These are phyloP conservation scores for Heterohyrax brucei DNA, from an alignment of 2,797 vertebrate species.

Conservation along the genomic window DNA sequence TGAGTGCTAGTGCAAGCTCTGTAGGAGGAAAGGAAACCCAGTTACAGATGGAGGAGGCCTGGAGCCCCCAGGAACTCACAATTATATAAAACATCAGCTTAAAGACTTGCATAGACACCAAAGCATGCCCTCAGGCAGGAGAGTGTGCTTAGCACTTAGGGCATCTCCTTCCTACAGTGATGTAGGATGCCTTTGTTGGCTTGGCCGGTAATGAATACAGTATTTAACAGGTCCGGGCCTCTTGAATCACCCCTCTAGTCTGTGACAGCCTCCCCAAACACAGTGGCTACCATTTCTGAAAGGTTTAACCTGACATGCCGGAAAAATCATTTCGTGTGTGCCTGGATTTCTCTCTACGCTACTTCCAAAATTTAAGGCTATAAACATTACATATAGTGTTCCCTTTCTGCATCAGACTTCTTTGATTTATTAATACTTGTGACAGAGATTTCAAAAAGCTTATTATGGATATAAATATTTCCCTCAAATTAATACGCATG, in stretches of 20 bases:
- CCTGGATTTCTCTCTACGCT: constrained; percentile 12
- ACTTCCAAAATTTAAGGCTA: not conserved
- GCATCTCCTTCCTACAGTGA: not conserved
- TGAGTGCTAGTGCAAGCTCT: constrained; percentile 99
- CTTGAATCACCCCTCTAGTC: not conserved
- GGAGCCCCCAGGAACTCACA: constrained; percentile 92
- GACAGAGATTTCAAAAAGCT: constrained; percentile 37
- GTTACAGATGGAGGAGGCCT: constrained; percentile 96
- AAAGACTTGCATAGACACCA: constrained; percentile 83
- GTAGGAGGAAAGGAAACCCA: constrained; percentile 98
- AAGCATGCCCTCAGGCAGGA: constrained; percentile 20
- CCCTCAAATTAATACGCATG: not conserved
- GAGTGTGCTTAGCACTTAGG: not conserved
- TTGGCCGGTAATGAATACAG: not conserved
- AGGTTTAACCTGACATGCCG: not conserved
- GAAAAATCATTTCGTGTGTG: constrained; percentile 45
- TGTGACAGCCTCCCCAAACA: constrained; percentile 44
- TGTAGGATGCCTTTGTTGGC: not conserved
- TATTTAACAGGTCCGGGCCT: not conserved
- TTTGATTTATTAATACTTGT: not conserved
- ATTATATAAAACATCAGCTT: constrained; percentile 89
- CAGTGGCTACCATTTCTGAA: not conserved
- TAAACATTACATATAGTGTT: not conserved
- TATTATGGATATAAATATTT: constrained; percentile 32
- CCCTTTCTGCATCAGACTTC: constrained; percentile 14